Evolutionary conservation across 2,888 invertebrate genomes (phyloP), one percentile per base, ranked within the genome.

Genomic region (Pantelozetes paolii): DNA sequence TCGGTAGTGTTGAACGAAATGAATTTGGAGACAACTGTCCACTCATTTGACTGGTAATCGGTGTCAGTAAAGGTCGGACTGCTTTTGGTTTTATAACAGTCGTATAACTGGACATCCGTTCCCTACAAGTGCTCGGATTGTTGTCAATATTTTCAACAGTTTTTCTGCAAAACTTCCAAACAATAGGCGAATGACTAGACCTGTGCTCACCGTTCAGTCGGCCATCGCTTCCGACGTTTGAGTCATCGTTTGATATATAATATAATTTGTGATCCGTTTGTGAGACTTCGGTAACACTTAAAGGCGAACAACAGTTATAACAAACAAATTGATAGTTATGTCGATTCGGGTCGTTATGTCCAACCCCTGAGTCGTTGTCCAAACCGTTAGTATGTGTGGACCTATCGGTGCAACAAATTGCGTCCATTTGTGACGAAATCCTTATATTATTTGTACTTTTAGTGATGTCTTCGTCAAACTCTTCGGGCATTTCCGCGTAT

Each of bases 41-140:
- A 50, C 11, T 40, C 2, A 6, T 59, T 32, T 59, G 48, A 15
- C n/a, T 15, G n/a, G 18, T 32, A 30, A 9, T 64, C 1, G 62
- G 32, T 20, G 32, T 20, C 5, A 59, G 26, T 6, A 42, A 54
- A 8, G 75, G 75, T 48, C 76, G 75, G 15, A 78, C 76, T 50
- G 78, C 77, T 73, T 76, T 78, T 13, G 78, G 78, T 59, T 78
- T 78, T 30, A 78, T 71, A 32, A 78, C 77, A 50, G 69, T 69
- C 69, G 69, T 69, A 69, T 69, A 69, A 13, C 45, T 45, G 23
- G 69, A 69, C 36, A 42, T 26, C 3, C 26, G 42, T 45, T 69
- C 42, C n/a, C n/a, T 20, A 1, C n/a, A 64, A 69, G 40, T 26
- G 18, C 42, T 26, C 2, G 67, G 42, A 0, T 45, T 69, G 8